These are phyloP conservation scores for Chondrilla cf. caribensis DNA, from an alignment of 37 sponge, comb jelly and placozoan genomes.

Conservation along the genomic window DNA sequence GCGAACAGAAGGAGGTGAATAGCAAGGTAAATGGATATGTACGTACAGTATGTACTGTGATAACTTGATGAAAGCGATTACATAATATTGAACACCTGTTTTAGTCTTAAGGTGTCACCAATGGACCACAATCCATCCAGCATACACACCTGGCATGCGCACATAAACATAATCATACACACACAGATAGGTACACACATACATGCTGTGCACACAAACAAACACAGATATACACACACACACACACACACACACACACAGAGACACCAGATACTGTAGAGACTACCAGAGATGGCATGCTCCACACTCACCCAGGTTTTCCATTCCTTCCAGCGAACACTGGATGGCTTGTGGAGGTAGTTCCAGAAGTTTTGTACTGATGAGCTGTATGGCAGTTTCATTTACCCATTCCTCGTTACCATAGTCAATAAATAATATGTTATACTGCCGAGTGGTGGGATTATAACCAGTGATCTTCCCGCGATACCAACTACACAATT, in stretches of 20 bases:
- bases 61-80: no score
- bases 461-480: conserved; percentile 38
- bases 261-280: background rate
- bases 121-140: no score
- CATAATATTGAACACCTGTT: no score
- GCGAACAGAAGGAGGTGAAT: no score
- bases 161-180: no score
- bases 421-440: conserved; percentile 64
- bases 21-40: no score
- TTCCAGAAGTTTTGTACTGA: conserved; percentile 13
- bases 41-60: no score
- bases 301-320: background rate
- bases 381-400: conserved; percentile 15
- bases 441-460: conserved; percentile 19
- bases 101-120: no score
- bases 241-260: background rate
- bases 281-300: background rate
- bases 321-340: background rate
- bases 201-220: background rate
- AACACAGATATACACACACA: background rate
- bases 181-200: no score
- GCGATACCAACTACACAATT: conserved; percentile 47
- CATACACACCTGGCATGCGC: no score
- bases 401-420: conserved; percentile 72
- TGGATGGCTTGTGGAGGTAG: background rate